Percentiles rank a stretch among this genome's conserved stretches.
phyloP scores from a whole-genome alignment of 2,113 vertebrate species.

The Trichomycterus rosablanca region DNA sequence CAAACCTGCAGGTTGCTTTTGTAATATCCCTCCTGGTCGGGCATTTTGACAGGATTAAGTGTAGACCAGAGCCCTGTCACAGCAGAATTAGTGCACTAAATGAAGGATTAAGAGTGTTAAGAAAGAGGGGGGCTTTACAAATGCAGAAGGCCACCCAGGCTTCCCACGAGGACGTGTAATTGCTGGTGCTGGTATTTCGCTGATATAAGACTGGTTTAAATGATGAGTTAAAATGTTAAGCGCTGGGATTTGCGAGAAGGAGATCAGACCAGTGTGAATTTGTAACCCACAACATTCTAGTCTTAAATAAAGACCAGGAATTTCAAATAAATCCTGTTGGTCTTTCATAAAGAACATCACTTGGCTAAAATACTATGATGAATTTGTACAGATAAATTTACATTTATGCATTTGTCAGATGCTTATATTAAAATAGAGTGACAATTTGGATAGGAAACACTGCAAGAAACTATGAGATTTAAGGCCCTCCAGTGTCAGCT shows the following conservation, averaged over 20 bases:
- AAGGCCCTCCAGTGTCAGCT: too few relatives aligned
- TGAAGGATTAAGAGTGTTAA: slow-evolving; percentile 44
- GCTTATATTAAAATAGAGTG: too few relatives aligned
- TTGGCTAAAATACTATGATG: too few relatives aligned
- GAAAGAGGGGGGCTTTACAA: slow-evolving; percentile 40
- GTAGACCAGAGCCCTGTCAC: slow-evolving; percentile 42
- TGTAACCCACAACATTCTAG: too few relatives aligned
- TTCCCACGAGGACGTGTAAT: slow-evolving; percentile 14
- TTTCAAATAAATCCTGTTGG: too few relatives aligned
- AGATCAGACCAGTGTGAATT: slow-evolving; percentile 8
- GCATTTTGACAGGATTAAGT: slow-evolving; percentile 44
- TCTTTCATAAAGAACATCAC: too few relatives aligned
- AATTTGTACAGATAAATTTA: too few relatives aligned
- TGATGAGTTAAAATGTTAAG: slow-evolving; percentile 3
- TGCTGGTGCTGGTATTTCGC: not conserved
- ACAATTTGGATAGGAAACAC: too few relatives aligned
- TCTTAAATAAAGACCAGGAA: too few relatives aligned
- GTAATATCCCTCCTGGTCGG: slow-evolving; percentile 19
- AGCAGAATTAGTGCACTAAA: slow-evolving; percentile 46
- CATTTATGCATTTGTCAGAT: too few relatives aligned
- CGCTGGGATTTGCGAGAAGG: not conserved
- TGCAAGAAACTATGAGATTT: too few relatives aligned
- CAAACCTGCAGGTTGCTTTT: slow-evolving; percentile 21
- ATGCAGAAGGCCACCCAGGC: slow-evolving; percentile 45
- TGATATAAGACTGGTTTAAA: slow-evolving; percentile 18